A percentile compares a stretch with the other conserved stretches of the same genome.
Conservation (phyloP, 2,888 invertebrate species). For the Pycnomerus fuliginosus region DNA sequence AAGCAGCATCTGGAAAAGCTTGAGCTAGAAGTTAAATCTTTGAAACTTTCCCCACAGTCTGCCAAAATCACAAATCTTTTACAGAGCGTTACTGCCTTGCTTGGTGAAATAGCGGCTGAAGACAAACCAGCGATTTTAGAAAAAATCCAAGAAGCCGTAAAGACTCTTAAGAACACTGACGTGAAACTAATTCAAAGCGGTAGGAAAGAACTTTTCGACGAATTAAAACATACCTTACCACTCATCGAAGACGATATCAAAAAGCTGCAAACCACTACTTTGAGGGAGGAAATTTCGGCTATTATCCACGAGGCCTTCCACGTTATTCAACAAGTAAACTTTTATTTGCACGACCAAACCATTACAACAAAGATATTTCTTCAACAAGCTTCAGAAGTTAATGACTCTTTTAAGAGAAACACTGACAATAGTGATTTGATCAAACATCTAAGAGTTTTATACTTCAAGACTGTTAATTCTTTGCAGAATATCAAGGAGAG, state of each 20-base stretch:
- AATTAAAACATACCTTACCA: constrained; percentile 12
- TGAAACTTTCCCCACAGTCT: constrained; percentile 7
- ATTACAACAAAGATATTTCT: no score
- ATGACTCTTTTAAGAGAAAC: constrained; percentile 4
- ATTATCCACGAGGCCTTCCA: no score
- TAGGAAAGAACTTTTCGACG: constrained; percentile 5
- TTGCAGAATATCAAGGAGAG: constrained; percentile 33
- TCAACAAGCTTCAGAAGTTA: no score
- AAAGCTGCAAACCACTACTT: no score
- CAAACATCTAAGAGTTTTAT: constrained; percentile 29
- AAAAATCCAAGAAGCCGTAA: constrained; percentile 11
- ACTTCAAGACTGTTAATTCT: constrained; percentile 29
- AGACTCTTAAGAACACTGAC: constrained; percentile 6
- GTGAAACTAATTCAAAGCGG: constrained; percentile 3
- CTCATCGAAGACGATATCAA: constrained; percentile 7
- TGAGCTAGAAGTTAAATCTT: constrained; percentile 3
- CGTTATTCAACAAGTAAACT: no score
- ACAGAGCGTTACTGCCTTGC: constrained; percentile 1
- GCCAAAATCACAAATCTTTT: constrained; percentile 4
- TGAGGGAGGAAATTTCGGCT: no score
- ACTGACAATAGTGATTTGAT: constrained; percentile 23
- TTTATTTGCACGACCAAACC: no score
- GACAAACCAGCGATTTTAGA: constrained; percentile 6
- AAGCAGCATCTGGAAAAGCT: constrained; percentile 6
- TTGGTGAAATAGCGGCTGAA: constrained; percentile 4